Conservation (phyloP, 2,888 invertebrate species). For the Hofmannophila pseudospretella region DNA sequence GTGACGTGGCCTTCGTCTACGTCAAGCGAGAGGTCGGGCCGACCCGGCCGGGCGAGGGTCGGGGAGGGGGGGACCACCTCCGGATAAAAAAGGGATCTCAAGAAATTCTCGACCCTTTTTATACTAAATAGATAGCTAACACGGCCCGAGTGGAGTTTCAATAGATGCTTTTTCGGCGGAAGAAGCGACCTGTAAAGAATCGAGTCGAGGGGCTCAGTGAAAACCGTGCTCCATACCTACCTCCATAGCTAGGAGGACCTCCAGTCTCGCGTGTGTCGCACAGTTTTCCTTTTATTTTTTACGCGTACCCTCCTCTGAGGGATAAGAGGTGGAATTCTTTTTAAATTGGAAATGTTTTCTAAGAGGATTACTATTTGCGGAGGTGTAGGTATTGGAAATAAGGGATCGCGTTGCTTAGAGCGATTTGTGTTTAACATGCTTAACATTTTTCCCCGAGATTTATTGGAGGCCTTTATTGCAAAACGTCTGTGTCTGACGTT, state of each 20-base stretch:
- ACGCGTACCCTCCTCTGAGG: constrained; percentile 71
- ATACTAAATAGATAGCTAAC: constrained; percentile 79
- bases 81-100: constrained; percentile 73
- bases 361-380: constrained; percentile 77
- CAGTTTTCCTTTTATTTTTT: constrained; percentile 74
- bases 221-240: constrained; percentile 44
- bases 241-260: constrained; percentile 15
- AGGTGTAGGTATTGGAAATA: constrained; percentile 61
- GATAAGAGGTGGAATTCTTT: constrained; percentile 74
- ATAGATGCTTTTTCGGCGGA: constrained; percentile 75
- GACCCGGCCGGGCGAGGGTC: constrained; percentile 13
- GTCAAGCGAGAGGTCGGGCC: not conserved
- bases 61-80: constrained; percentile 45
- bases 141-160: constrained; percentile 78
- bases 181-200: constrained; percentile 75
- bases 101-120: constrained; percentile 75
- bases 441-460: constrained; percentile 30
- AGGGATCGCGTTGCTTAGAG: constrained; percentile 53
- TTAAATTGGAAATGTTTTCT: constrained; percentile 79
- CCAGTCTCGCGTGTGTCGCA: constrained; percentile 52
- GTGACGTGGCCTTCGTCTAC: not conserved
- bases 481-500: not conserved
- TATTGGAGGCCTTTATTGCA: not conserved
- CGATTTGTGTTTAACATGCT: constrained; percentile 57
- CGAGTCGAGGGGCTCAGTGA: constrained; percentile 57